Evolutionary conservation across 2,797 vertebrate genomes (phyloP), one percentile per base, ranked within the genome.

Genomic region (Periophthalmus magnuspinnatus): DNA sequence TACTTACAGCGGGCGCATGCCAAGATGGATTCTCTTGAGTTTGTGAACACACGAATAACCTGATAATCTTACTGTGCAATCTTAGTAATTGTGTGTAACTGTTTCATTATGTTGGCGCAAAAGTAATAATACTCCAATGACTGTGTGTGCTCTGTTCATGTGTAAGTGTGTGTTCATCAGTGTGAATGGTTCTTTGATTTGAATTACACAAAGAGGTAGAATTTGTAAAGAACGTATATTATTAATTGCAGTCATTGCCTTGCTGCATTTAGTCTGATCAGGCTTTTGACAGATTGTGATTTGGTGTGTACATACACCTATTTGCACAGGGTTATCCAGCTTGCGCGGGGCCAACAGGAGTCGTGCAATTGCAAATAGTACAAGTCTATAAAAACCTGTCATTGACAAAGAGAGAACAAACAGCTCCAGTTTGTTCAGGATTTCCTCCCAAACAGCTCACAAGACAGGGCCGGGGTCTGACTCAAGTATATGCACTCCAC

Each of bases 301-400:
- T 79, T 73, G 79, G 86, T 92, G 92, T 93, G 91, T 93, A 92
- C 89, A 89, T 85, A 88, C 84, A 91, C 83, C 79, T 94, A 86
- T 94, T 94, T 94, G 90, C 93, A 91, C 91, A 94, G 93, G 47
- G 91, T 94, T 94, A 93, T 93, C 92, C 92, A 87, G 91, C 89
- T 88, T 91, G 92, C 84, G 79, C 80, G 85, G 88, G 90, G 91
- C 90, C 91, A 93, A 93, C 90, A 84, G 89, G 84, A 93, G 91
- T 89, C 83, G 86, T 70, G 83, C 84, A 80, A 91, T 91, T 92
- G 93, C 94, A 93, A 94, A 94, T 89, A 94, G 91, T 85, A 84
- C 86, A 88, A 93, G 91, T 94, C 93, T 93, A 94, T 94, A 94
- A 94, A 93, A 94, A 91, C 69, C 83, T 70, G 78, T 83, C 85